A percentile compares a stretch with the other conserved stretches of the same genome.
phyloP scores from a whole-genome alignment of 37 sponge, comb jelly and placozoan species.

The Axinella damicornis region DNA sequence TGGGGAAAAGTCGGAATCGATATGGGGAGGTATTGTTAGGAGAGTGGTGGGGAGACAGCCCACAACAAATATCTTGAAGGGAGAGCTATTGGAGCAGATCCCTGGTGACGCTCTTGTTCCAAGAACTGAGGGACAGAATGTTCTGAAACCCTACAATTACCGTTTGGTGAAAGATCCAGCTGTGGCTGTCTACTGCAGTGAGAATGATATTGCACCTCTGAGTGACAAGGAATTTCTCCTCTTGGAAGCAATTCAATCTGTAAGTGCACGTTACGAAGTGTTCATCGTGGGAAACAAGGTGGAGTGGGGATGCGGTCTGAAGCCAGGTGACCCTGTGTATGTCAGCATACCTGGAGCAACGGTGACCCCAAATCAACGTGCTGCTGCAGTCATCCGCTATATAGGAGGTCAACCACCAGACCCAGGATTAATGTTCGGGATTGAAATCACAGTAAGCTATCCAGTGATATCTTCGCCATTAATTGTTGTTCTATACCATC shows the following conservation, averaged over 20 bases:
- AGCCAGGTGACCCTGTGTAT: slow-evolving; percentile 32
- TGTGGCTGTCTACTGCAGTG: not conserved
- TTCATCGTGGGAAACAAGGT: not conserved
- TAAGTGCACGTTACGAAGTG: not conserved
- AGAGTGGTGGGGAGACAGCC: too few species aligned
- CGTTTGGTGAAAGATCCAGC: slow-evolving; percentile 3
- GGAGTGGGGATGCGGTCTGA: slow-evolving; percentile 28
- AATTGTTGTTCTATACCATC: too few species aligned
- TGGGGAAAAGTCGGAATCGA: too few species aligned
- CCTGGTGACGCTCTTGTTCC: not conserved
- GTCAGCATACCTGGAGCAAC: slow-evolving; percentile 10
- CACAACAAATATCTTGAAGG: not conserved
- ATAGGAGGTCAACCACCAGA: slow-evolving; percentile 25
- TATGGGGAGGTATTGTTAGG: too few species aligned
- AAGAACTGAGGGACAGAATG: slow-evolving; percentile 14
- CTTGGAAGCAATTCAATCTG: slow-evolving; percentile 6
- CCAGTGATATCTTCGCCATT: too few species aligned
- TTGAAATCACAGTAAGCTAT: slow-evolving; percentile 60
- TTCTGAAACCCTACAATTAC: slow-evolving; percentile 12
- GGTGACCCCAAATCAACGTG: not conserved
- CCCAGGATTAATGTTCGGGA: slow-evolving; percentile 65
- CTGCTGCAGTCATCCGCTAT: slow-evolving; percentile 34
- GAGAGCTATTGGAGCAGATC: slow-evolving; percentile 34
- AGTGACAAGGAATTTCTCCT: slow-evolving; percentile 13
- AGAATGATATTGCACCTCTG: slow-evolving; percentile 40